These are phyloP conservation scores for Artibeus lituratus DNA, from an alignment of 2,797 vertebrate genomes.

Conservation along the genomic window DNA sequence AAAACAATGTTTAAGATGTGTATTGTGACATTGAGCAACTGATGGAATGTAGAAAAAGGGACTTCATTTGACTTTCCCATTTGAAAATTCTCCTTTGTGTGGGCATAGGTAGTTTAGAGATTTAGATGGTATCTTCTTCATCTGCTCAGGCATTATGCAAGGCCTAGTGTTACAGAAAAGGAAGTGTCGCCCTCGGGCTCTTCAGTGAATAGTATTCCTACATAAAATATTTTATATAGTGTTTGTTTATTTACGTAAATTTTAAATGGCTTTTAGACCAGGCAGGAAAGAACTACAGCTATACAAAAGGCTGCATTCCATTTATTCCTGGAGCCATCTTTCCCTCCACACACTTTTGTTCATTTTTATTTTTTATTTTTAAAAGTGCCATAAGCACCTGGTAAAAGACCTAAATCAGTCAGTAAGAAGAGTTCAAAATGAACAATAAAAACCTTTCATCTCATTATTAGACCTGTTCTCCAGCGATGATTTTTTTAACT, in stretches of 20 bases:
- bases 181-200: not conserved
- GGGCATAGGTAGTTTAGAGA: not conserved
- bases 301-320: not conserved
- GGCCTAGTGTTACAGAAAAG: not conserved
- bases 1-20: not conserved
- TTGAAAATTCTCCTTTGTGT: constrained; percentile 11
- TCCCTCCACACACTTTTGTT: not conserved
- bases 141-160: not conserved
- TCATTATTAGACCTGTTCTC: not conserved
- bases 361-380: not conserved
- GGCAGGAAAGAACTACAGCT: not conserved
- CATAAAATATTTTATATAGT: not conserved
- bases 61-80: constrained; percentile 6
- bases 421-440: not conserved
- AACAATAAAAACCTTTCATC: not conserved
- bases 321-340: not conserved
- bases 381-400: not conserved
- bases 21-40: not conserved
- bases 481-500: not conserved
- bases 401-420: not conserved
- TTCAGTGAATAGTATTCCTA: not conserved
- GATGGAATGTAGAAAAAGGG: not conserved
- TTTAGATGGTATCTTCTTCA: not conserved
- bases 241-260: not conserved
- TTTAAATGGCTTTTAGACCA: not conserved